Evolutionary conservation across 2,888 invertebrate genomes (phyloP).

Genomic region (Pyrrhia umbra): DNA sequence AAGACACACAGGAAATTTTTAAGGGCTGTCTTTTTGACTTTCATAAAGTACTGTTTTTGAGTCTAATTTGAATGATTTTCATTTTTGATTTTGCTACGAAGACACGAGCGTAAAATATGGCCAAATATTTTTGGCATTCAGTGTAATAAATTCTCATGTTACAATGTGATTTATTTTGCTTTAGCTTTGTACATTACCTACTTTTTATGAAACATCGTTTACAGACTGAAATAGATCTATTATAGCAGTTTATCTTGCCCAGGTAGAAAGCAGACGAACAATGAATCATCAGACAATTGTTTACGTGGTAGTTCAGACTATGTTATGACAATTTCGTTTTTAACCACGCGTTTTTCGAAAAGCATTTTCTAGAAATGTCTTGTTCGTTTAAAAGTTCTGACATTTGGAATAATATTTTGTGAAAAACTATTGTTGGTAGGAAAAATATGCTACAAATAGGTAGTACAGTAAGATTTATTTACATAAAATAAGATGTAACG

Average conservation of each 20-base stretch:
- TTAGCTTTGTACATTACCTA: not conserved
- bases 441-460: too few relatives aligned
- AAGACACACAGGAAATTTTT: too few relatives aligned
- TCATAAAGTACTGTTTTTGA: too few relatives aligned
- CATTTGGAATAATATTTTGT: not conserved
- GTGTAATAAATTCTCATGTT: not conserved
- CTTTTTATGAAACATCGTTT: slow-evolving; percentile 12
- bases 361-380: not conserved
- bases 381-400: not conserved
- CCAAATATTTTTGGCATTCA: slow-evolving; percentile 1
- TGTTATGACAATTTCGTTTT: slow-evolving; percentile 21
- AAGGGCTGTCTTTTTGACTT: too few relatives aligned
- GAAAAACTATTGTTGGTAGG: too few relatives aligned
- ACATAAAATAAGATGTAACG: too few relatives aligned
- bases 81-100: too few relatives aligned
- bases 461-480: too few relatives aligned
- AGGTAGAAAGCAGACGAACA: slow-evolving; percentile 11
- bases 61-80: too few relatives aligned
- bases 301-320: slow-evolving; percentile 9
- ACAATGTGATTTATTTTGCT: slow-evolving; percentile 18
- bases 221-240: slow-evolving; percentile 19
- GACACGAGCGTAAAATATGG: not conserved
- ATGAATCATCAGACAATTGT: slow-evolving; percentile 19
- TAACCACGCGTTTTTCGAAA: not conserved
- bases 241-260: slow-evolving; percentile 8